Evolutionary conservation across 2,113 vertebrate genomes (phyloP), one percentile per base, ranked within the genome.

Genomic region (Delphinapterus leucas): DNA sequence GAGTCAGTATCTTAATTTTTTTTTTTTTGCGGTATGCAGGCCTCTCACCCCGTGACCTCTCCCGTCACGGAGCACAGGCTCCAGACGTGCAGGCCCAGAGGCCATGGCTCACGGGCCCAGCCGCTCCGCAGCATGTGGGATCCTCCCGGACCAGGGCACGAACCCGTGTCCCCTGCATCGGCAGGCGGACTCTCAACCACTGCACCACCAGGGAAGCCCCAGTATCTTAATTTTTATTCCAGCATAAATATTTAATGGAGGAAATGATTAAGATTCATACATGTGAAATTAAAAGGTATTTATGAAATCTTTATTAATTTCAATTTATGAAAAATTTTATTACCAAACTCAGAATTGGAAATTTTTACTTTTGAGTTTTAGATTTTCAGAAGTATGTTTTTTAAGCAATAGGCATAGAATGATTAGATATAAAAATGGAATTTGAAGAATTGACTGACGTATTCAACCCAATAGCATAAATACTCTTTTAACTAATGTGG

Each of bases 151-250:
- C 47, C 12, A 3, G 47, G 47, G 47, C 47, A 47, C 11, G 11
- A 47, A 12, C 47, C 47, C 47, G 9, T 13, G 47, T 49, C 47
- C 47, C 47, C 47, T 49, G 47, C 47, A 49, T 49, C 0, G 12
- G 47, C 47, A 49, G 47, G 47, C 12, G 12, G 47, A 49, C 47
- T 49, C 47, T 49, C 47, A 49, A 49, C 47, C 47, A 49, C 47
- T 49, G 12, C 3, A 0, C 47, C 47, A 49, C 47, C 47, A 49
- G 47, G 47, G 47, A 49, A 49, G 47, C 47, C 47, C 47, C 55
- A 53, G 23, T 82, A 11, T 95, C 60, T 84, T 93, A 61, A 68
- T 80, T 97, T 95, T 93, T 70, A 96, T 28, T 94, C 63, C 6
- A 84, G 60, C 25, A 25, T n/a, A 83, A 63, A 74, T 87, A 76